Percentiles rank a stretch among this genome's conserved stretches.
These are phyloP conservation scores for Deilephila elpenor DNA, from an alignment of 2,888 invertebrate genomes.

Conservation along the genomic window DNA sequence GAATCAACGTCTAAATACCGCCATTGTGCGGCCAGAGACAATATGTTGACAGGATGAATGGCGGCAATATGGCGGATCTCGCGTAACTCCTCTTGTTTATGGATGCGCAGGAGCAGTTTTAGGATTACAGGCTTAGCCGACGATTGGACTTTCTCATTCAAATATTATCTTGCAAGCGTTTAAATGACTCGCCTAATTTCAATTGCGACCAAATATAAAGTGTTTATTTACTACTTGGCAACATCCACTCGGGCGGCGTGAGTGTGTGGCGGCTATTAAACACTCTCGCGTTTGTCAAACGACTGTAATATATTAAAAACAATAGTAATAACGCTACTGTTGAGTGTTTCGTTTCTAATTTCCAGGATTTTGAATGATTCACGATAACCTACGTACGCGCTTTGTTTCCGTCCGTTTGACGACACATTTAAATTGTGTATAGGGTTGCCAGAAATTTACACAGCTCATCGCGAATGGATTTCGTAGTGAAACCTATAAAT, in stretches of 20 bases:
- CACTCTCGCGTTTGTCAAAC: slow-evolving; percentile 61
- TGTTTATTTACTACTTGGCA: slow-evolving; percentile 81
- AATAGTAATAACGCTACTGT: slow-evolving; percentile 16
- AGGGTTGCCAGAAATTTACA: slow-evolving; percentile 34
- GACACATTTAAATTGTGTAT: slow-evolving; percentile 34
- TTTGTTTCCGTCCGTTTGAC: slow-evolving; percentile 29
- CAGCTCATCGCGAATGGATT: too few species aligned
- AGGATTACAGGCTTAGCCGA: slow-evolving; percentile 80
- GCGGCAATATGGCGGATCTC: slow-evolving; percentile 77
- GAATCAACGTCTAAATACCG: slow-evolving; percentile 78
- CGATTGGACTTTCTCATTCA: slow-evolving; percentile 67
- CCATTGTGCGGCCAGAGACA: slow-evolving; percentile 79
- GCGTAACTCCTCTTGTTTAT: slow-evolving; percentile 80
- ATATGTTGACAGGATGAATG: slow-evolving; percentile 83
- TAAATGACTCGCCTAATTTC: slow-evolving; percentile 82
- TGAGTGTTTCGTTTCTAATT: slow-evolving; percentile 18
- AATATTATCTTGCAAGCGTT: slow-evolving; percentile 46
- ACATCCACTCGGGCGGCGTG: slow-evolving; percentile 20
- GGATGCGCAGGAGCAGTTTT: slow-evolving; percentile 76
- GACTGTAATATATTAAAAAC: slow-evolving; percentile 26
- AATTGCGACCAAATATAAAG: slow-evolving; percentile 82
- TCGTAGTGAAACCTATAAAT: not conserved
- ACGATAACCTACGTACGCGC: slow-evolving; percentile 10
- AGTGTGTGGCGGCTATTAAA: slow-evolving; percentile 38
- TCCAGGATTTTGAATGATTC: slow-evolving; percentile 23